Evolutionary conservation across 2,888 invertebrate genomes (phyloP).

Genomic region (Nowickia ferox): DNA sequence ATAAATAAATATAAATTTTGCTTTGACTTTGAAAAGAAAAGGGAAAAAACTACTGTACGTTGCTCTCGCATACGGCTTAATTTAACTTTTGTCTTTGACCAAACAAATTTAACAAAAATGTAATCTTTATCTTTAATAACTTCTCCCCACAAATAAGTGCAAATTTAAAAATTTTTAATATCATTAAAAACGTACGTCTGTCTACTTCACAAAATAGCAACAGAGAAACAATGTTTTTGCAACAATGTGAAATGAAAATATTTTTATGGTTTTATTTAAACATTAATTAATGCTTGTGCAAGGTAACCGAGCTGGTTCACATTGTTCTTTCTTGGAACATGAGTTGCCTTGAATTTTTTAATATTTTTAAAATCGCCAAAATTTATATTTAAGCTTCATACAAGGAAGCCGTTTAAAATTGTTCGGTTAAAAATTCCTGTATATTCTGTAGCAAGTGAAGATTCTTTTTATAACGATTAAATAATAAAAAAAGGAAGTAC

Average conservation of each 20-base stretch:
- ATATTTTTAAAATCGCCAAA: background rate
- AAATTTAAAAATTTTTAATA: background rate
- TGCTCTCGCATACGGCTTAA: too few species aligned
- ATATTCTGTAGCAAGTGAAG: background rate
- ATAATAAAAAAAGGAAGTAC: background rate
- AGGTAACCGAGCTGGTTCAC: constrained; percentile 1
- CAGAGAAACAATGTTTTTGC: background rate
- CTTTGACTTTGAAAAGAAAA: too few species aligned
- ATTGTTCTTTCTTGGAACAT: background rate
- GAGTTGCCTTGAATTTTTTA: background rate
- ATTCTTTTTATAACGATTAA: background rate
- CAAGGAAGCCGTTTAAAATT: constrained; percentile 22
- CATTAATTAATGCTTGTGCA: constrained; percentile 33
- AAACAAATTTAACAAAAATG: too few species aligned
- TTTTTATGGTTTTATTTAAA: constrained; percentile 27
- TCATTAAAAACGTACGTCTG: background rate
- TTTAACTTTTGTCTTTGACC: too few species aligned
- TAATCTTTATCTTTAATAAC: background rate
- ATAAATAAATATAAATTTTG: too few species aligned
- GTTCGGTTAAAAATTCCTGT: constrained; percentile 23
- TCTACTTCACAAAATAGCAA: too few species aligned
- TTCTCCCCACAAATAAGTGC: background rate
- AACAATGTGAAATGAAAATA: constrained; percentile 20
- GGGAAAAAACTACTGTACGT: too few species aligned
- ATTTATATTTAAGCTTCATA: background rate